Evolutionary conservation across 2,888 invertebrate species (phyloP).

Genomic region (Oscheius onirici): DNA sequence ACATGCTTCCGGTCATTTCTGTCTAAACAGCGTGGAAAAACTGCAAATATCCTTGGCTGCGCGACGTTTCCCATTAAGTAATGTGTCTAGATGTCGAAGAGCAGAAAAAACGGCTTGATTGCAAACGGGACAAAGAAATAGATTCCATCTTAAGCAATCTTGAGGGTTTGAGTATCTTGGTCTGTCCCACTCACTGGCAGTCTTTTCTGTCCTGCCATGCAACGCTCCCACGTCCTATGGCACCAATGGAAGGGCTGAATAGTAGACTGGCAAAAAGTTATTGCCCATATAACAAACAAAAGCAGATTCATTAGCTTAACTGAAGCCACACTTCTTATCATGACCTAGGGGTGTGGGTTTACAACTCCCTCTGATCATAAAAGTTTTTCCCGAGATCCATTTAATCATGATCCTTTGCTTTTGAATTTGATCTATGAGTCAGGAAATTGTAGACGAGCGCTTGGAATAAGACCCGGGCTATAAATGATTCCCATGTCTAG

Average conservation of each 20-base stretch:
- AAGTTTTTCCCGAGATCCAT: too few species aligned
- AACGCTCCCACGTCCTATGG: conserved; percentile 8
- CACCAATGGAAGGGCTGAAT: neutral
- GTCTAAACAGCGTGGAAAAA: neutral
- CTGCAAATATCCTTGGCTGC: conserved; percentile 11
- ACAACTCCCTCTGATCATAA: too few species aligned
- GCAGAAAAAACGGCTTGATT: too few species aligned
- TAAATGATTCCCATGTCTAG: conserved; percentile 18
- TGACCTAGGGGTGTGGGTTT: too few species aligned
- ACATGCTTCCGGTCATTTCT: conserved; percentile 11
- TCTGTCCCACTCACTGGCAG: neutral
- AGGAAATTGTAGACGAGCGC: conserved; percentile 17
- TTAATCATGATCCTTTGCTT: neutral
- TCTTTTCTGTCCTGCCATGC: neutral
- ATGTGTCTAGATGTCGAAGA: too few species aligned
- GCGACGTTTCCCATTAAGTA: conserved; percentile 1
- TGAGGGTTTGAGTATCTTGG: neutral
- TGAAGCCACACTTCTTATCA: too few species aligned
- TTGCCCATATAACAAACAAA: neutral
- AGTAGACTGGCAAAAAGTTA: neutral
- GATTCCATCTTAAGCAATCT: too few species aligned
- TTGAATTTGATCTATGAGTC: neutral
- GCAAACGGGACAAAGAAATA: too few species aligned
- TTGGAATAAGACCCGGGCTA: conserved; percentile 3
- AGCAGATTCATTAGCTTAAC: neutral